A percentile compares a stretch with the other conserved stretches of the same genome.
Conservation (phyloP, 2,797 vertebrate species). For the Phyllotis vaccarum region DNA sequence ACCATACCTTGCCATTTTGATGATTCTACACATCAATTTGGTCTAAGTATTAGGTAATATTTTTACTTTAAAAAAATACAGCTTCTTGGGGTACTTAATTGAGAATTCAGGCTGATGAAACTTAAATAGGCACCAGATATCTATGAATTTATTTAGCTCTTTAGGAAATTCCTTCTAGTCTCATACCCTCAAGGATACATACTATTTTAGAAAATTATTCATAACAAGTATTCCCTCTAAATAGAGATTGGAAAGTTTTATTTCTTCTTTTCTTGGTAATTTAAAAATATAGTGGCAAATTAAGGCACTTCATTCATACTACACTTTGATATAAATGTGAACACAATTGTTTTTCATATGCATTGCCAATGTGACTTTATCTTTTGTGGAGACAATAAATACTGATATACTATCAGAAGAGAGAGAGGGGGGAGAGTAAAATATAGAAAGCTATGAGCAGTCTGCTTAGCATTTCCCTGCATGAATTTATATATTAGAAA, state of each 20-base stretch:
- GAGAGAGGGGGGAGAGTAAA: neutral
- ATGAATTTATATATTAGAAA: neutral
- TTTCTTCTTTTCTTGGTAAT: neutral
- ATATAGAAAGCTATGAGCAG: neutral
- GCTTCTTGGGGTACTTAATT: neutral
- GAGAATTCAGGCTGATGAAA: neutral
- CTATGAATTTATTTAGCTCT: neutral
- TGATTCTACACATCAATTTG: neutral
- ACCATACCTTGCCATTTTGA: neutral
- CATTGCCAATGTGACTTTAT: neutral
- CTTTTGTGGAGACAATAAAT: neutral
- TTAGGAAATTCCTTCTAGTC: neutral
- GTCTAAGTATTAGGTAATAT: neutral
- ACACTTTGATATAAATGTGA: neutral
- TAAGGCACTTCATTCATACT: neutral
- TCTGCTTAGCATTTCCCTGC: neutral
- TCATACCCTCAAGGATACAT: neutral
- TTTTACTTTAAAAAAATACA: neutral
- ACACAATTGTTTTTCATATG: neutral
- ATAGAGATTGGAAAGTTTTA: too few relatives aligned
- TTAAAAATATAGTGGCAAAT: conserved; percentile 5
- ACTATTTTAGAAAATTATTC: neutral
- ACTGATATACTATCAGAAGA: neutral
- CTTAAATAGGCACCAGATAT: neutral
- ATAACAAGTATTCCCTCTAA: neutral